phyloP scores from a whole-genome alignment of 35 echinoderm and acorn worm genomes.

The Amphiura filiformis region DNA sequence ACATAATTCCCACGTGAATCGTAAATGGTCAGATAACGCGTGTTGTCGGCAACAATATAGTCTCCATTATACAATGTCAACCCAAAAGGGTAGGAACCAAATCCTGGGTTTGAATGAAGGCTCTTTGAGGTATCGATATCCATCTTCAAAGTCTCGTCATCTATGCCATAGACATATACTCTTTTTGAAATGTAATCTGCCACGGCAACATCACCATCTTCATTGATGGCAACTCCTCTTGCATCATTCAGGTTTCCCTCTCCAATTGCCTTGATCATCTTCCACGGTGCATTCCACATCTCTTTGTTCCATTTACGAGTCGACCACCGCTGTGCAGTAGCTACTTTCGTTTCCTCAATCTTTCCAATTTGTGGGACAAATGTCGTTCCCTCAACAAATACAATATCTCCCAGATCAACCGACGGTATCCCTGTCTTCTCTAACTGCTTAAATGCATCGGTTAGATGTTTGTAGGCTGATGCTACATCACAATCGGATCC shows the following conservation, averaged over 20 bases:
- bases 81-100: background rate
- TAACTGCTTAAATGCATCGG: background rate
- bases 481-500: background rate
- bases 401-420: too few species aligned
- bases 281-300: too few species aligned
- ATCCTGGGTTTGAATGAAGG: background rate
- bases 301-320: too few species aligned
- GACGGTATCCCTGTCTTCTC: too few species aligned
- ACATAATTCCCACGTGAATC: background rate
- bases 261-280: background rate
- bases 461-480: background rate
- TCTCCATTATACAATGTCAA: background rate
- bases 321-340: too few species aligned
- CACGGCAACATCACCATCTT: background rate
- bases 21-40: background rate
- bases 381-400: too few species aligned
- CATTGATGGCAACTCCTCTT: background rate
- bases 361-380: too few species aligned
- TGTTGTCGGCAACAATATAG: background rate
- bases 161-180: background rate
- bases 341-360: too few species aligned
- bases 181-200: background rate
- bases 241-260: background rate
- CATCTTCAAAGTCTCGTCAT: background rate
- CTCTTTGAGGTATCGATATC: background rate